A percentile compares a stretch with the other conserved stretches of the same genome.
Evolutionary conservation across 30 jellyfish, hydroid and myxozoan species (phyloP).

Genomic region (Chrysaora quinquecirrha): DNA sequence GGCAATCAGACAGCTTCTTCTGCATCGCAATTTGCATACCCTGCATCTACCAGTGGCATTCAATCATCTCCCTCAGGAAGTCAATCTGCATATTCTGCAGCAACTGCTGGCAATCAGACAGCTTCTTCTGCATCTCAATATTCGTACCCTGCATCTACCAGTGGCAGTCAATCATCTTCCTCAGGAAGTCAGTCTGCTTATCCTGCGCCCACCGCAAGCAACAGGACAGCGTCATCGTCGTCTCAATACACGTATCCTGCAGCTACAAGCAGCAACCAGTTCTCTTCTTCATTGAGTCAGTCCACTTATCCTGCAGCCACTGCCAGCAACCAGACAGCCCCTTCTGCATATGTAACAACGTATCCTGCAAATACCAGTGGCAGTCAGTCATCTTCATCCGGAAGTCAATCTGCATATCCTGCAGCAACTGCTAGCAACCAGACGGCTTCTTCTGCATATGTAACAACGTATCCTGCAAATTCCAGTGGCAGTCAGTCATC

Average conservation of each 20-base stretch:
- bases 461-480: not conserved
- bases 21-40: not conserved
- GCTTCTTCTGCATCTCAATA: not conserved
- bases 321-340: not conserved
- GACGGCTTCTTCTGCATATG: not conserved
- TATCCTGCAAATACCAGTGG: not conserved
- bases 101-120: slow-evolving; percentile 1
- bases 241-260: too few relatives aligned
- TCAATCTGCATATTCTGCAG: not conserved
- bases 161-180: not conserved
- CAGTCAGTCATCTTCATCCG: not conserved
- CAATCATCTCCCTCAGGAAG: not conserved
- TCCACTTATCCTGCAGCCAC: not conserved
- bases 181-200: not conserved
- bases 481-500: not conserved
- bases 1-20: not conserved
- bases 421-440: not conserved
- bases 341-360: not conserved
- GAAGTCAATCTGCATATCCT: not conserved
- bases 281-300: not conserved
- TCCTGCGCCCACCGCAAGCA: too few relatives aligned
- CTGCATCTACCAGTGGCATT: not conserved
- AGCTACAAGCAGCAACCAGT: not conserved
- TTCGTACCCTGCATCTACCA: not conserved
- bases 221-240: too few relatives aligned